phyloP scores from a whole-genome alignment of 2,113 vertebrate species.

The Rhegmatorhina hoffmannsi region DNA sequence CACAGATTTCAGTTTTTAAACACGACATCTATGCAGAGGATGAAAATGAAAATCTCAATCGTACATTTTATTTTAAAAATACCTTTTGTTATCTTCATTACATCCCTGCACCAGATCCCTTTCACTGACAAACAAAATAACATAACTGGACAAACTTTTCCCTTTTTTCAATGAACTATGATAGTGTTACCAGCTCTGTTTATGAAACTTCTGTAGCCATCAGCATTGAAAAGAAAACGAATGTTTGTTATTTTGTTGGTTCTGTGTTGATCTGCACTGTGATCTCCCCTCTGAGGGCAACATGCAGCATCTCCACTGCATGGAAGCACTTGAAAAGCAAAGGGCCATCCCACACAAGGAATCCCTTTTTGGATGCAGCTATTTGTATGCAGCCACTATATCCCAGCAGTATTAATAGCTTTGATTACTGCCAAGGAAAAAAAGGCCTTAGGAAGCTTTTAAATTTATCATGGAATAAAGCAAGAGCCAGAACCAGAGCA shows the following conservation, averaged over 20 bases:
- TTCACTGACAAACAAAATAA: background rate
- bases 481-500: background rate
- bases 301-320: background rate
- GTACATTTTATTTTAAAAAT: background rate
- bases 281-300: background rate
- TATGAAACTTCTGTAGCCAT: background rate
- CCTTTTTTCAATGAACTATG: background rate
- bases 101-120: background rate
- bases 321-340: background rate
- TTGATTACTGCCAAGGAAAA: background rate
- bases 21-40: background rate
- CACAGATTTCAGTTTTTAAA: background rate
- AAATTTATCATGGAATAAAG: background rate
- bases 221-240: background rate
- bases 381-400: background rate
- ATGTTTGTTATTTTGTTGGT: background rate
- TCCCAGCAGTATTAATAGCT: background rate
- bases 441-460: background rate
- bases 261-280: fast-evolving
- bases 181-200: background rate
- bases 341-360: background rate
- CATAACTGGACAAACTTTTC: background rate
- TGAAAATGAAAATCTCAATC: background rate
- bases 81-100: background rate
- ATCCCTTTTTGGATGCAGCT: conserved; percentile 17